Percentiles rank a stretch among this genome's conserved stretches.
phyloP scores from a whole-genome alignment of 92 coral and sea anemone species.

The Phenganax marumi region DNA sequence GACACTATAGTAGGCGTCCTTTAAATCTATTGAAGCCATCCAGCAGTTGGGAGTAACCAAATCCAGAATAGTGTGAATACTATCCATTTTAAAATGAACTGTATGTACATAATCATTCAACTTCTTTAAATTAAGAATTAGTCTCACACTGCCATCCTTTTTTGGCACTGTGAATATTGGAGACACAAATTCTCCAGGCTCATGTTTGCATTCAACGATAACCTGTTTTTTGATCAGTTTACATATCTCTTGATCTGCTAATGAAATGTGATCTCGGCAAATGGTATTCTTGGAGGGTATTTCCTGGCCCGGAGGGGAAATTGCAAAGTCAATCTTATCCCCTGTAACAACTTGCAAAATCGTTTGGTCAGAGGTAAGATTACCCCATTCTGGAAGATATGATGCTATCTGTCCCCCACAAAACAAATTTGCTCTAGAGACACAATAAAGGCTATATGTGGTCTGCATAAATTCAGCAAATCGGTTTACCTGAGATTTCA shows the following conservation, averaged over 20 bases:
- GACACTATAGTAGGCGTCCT: conserved; percentile 31
- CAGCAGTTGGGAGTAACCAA: conserved; percentile 14
- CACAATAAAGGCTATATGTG: neutral
- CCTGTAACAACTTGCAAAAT: neutral
- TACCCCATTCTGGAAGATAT: neutral
- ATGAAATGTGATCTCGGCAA: neutral
- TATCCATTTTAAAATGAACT: too few relatives aligned
- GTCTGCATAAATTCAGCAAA: conserved; percentile 1
- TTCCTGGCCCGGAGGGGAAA: neutral
- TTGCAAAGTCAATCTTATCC: neutral
- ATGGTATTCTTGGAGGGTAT: neutral
- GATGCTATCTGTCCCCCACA: neutral
- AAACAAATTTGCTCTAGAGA: neutral
- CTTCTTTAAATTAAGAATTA: neutral
- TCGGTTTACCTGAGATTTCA: conserved; percentile 12
- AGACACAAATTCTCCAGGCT: conserved; percentile 1
- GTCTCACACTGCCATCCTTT: conserved; percentile 19
- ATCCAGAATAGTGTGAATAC: neutral
- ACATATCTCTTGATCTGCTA: conserved; percentile 1
- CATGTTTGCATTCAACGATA: conserved; percentile 1
- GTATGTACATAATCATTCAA: neutral
- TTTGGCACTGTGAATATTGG: conserved; percentile 16
- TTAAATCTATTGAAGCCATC: conserved; percentile 41
- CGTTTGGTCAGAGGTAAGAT: neutral
- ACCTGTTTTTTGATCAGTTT: conserved; percentile 1